Percentiles rank a stretch among this genome's conserved stretches.
Conservation (phyloP, 1,140 invertebrate species). For the Lethrus apterus region DNA sequence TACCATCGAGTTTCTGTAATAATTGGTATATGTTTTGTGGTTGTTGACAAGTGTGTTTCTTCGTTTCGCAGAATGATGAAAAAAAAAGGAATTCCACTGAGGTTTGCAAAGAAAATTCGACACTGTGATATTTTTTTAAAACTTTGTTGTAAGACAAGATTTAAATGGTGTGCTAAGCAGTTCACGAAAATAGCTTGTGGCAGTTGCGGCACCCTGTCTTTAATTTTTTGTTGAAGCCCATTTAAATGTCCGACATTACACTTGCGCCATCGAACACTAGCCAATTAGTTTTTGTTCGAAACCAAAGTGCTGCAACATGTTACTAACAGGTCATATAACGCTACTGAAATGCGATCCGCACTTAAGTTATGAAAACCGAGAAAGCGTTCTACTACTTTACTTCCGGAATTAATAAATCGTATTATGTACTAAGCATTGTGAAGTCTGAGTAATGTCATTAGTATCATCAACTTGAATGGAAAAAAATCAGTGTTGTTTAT, state of each 20-base stretch:
- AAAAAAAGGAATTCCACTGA: constrained; percentile 18
- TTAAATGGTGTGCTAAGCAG: constrained; percentile 23
- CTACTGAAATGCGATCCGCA: constrained; percentile 11
- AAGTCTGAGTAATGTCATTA: constrained; percentile 16
- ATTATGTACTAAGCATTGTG: constrained; percentile 17
- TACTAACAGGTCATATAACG: constrained; percentile 16
- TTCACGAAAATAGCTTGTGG: constrained; percentile 25
- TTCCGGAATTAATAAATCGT: constrained; percentile 12
- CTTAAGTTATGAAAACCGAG: constrained; percentile 26
- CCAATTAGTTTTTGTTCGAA: constrained; percentile 19
- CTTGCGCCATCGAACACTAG: constrained; percentile 18
- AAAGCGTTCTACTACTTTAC: constrained; percentile 21
- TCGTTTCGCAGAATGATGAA: constrained; percentile 17
- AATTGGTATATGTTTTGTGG: constrained; percentile 6
- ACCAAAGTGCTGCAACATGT: constrained; percentile 14
- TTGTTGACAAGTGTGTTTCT: constrained; percentile 8
- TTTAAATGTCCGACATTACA: constrained; percentile 21
- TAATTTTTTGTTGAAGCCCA: constrained; percentile 25
- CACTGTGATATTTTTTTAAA: constrained; percentile 17
- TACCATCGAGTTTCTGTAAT: constrained; percentile 14
- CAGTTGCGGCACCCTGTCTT: no score
- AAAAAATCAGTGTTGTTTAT: constrained; percentile 16
- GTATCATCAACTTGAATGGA: constrained; percentile 21
- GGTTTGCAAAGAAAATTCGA: constrained; percentile 20
- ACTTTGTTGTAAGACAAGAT: constrained; percentile 22